phyloP scores from a whole-genome alignment of 2,113 vertebrate species.

The Pandion haliaetus region DNA sequence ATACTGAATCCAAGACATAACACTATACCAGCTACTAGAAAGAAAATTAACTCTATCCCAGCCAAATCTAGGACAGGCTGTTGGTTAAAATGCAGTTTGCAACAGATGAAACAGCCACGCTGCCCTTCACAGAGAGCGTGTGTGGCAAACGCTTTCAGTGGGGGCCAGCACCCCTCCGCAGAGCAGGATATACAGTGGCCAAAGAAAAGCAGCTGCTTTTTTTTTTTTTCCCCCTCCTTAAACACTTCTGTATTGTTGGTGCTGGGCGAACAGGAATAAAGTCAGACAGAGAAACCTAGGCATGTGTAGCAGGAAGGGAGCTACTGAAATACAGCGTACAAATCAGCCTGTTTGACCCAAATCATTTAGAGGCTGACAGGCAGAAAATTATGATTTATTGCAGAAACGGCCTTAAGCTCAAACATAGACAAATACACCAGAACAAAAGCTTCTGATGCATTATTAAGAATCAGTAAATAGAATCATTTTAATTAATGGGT shows the following conservation, averaged over 20 bases:
- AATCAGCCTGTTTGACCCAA: constrained; percentile 5
- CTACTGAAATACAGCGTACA: background rate
- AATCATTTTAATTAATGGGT: background rate
- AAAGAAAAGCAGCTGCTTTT: background rate
- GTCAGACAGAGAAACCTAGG: background rate
- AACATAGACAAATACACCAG: background rate
- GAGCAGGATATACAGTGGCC: background rate
- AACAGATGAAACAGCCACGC: background rate
- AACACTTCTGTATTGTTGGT: background rate
- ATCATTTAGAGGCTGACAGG: constrained; percentile 29
- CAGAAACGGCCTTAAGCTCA: background rate
- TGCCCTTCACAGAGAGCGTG: background rate
- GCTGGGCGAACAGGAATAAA: background rate
- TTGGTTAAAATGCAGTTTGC: background rate
- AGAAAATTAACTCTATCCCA: no score
- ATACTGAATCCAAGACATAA: no score
- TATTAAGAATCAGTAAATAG: constrained; percentile 16
- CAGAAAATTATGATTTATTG: constrained; percentile 56
- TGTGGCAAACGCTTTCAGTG: background rate
- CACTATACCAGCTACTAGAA: no score
- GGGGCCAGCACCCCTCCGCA: background rate
- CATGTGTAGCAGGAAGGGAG: background rate
- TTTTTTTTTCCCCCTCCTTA: background rate
- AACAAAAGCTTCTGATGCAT: background rate
- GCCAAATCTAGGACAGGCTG: background rate